Evolutionary conservation across 2,888 invertebrate genomes (phyloP).

Genomic region (Tenodera sinensis): DNA sequence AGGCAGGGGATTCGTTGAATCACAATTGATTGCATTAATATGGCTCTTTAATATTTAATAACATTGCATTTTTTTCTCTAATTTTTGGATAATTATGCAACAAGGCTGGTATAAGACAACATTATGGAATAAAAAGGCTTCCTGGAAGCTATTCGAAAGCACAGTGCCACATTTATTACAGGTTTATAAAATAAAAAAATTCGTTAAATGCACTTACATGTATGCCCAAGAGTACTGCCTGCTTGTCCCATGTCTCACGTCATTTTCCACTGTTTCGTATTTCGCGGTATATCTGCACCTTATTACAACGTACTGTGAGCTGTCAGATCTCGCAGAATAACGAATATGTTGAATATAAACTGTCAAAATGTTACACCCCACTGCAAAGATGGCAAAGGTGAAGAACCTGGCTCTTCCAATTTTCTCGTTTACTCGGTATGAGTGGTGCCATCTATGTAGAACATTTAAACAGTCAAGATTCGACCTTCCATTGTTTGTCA

Average conservation of each 20-base stretch:
- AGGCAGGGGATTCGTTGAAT: background rate
- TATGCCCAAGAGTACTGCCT: slow-evolving; percentile 28
- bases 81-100: background rate
- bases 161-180: background rate
- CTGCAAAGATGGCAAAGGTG: slow-evolving; percentile 9
- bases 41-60: background rate
- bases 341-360: background rate
- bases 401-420: background rate
- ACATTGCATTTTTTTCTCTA: background rate
- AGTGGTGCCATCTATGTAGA: slow-evolving; percentile 14
- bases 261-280: slow-evolving; percentile 5
- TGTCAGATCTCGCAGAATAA: background rate
- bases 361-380: slow-evolving; percentile 11
- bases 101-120: background rate
- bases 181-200: background rate
- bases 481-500: background rate
- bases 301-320: background rate
- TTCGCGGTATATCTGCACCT: background rate
- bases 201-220: slow-evolving; percentile 20
- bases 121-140: background rate
- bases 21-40: background rate
- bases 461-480: background rate
- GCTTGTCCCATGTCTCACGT: slow-evolving; percentile 30
- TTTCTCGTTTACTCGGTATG: background rate
- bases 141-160: background rate